Base-by-base conservation (phyloP, 2,888 invertebrate species). In the Bimastos eiseni region DNA sequence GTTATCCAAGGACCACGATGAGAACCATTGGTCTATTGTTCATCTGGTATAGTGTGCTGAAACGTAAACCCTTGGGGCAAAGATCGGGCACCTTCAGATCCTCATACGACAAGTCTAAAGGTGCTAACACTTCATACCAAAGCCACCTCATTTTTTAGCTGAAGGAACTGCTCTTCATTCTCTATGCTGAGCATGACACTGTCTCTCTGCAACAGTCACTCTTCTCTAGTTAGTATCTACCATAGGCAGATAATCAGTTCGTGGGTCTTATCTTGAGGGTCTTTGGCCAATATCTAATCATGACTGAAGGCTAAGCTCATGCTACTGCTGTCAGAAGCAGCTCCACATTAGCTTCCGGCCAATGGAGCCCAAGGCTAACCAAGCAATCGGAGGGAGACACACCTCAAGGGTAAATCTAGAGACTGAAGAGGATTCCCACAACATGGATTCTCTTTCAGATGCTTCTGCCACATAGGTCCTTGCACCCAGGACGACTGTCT, bases 181-280 rank as follows among this genome's bases (percentile, higher is more conserved):
- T 17, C 15, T 4, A 21, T 6, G 24, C 24, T 21, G 21, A n/a
- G 30, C 30, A 70, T 30, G 70, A 70, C 1, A 49, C 49, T 44
- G 44, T 19, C 44, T 15, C 44, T 49, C 70, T n/a, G 70, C 70
- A 70, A 30, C 55, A 70, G 70, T n/a, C 70, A 70, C 13, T n/a
- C 70, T 49, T 70, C n/a, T n/a, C 70, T 70, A 70, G 70, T 49
- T 70, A 70, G 30, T 70, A 70, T 70, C 70, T 70, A n/a, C 70
- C n/a, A n/a, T 70, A 5, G 11, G n/a, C 30, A 70, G 70, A n/a
- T n/a, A 70, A 30, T 70, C 70, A 70, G 30, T n/a, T n/a, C n/a
- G 30, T 70, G 70, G 70, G 70, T 70, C 30, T 70, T 49, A 70
- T n/a, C 70, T 70, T 70, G n/a, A 70, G 30, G n/a, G 70, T 8